Conservation (phyloP, 2,888 invertebrate genomes). For the Lissonota sp. region DNA sequence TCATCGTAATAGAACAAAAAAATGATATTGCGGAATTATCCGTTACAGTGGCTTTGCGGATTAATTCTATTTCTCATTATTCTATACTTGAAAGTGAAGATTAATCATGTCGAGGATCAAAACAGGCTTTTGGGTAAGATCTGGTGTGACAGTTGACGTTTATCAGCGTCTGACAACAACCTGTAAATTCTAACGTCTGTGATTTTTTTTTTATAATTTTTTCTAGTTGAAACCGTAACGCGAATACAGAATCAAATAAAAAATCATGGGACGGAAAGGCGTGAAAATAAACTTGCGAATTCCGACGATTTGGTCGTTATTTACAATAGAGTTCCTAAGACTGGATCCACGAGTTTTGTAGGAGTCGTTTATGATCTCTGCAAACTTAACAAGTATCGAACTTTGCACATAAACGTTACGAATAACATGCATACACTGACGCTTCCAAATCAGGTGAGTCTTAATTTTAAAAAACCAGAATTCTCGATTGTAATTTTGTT, state of each 20-base stretch:
- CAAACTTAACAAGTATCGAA: constrained; percentile 91
- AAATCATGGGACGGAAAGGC: constrained; percentile 63
- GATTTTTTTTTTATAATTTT: constrained; percentile 28
- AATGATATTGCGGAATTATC: constrained; percentile 79
- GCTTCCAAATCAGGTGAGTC: constrained; percentile 92
- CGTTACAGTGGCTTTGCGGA: constrained; percentile 79
- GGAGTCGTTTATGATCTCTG: constrained; percentile 95
- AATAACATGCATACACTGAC: constrained; percentile 98
- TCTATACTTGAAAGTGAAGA: constrained; percentile 82
- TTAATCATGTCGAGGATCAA: constrained; percentile 80
- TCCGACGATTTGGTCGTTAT: constrained; percentile 91
- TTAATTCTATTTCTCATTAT: constrained; percentile 78
- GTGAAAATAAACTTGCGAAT: constrained; percentile 61
- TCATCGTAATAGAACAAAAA: constrained; percentile 51
- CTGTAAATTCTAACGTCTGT: constrained; percentile 8
- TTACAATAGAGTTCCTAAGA: constrained; percentile 98
- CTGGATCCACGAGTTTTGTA: constrained; percentile 98
- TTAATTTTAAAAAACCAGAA: background rate
- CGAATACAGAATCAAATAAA: constrained; percentile 76
- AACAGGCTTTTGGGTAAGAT: constrained; percentile 81
- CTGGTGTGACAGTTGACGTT: constrained; percentile 26
- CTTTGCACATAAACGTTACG: constrained; percentile 97
- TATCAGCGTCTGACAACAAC: constrained; percentile 32
- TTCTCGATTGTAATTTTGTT: too few species aligned
- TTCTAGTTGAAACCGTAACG: constrained; percentile 79